These are phyloP conservation scores for Chironomus riparius DNA, from an alignment of 2,888 invertebrate species.

Conservation along the genomic window DNA sequence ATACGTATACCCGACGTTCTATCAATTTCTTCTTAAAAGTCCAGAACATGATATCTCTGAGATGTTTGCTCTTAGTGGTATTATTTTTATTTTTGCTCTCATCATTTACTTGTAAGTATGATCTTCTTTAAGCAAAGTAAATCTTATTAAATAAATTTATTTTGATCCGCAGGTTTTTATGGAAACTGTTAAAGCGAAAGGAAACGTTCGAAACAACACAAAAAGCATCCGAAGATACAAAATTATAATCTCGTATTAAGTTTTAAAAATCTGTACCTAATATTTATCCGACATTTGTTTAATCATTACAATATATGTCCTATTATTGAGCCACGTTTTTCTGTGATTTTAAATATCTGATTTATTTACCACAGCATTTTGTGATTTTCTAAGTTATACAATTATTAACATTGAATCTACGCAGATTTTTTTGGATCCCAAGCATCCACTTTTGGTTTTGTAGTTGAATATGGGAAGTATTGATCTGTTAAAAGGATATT, in stretches of 20 bases:
- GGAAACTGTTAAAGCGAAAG: not conserved
- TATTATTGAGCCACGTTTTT: not conserved
- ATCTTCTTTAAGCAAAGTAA: no score
- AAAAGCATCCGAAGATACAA: not conserved
- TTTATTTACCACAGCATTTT: not conserved
- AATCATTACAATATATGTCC: no score
- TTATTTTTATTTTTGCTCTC: not conserved
- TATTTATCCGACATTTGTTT: no score
- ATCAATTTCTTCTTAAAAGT: not conserved
- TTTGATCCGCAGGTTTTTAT: not conserved
- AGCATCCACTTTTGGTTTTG: constrained; percentile 72
- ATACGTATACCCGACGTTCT: not conserved
- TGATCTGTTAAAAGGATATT: constrained; percentile 40
- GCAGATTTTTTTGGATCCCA: constrained; percentile 56
- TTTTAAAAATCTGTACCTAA: no score
- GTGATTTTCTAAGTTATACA: not conserved
- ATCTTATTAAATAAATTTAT: not conserved
- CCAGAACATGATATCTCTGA: not conserved
- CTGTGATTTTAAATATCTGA: not conserved
- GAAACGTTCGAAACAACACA: not conserved
- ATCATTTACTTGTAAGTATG: not conserved
- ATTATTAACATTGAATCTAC: not conserved
- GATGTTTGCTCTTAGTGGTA: constrained; percentile 2
- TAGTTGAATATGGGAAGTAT: constrained; percentile 89
- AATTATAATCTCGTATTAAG: not conserved